Evolutionary conservation across 2,113 vertebrate species (phyloP).

Genomic region (Limanda limanda): DNA sequence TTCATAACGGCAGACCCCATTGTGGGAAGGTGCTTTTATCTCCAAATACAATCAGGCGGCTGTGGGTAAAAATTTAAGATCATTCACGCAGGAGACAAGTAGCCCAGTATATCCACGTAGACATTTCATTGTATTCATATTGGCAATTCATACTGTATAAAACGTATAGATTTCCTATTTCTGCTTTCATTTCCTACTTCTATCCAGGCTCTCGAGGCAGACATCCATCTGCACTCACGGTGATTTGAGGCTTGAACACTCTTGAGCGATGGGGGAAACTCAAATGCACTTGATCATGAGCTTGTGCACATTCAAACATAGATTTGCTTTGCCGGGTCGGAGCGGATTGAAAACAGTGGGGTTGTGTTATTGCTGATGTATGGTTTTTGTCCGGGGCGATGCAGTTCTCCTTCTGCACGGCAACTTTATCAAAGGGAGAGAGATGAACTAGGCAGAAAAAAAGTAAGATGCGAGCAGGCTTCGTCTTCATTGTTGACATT

Average conservation of each 20-base stretch:
- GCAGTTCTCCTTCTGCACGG: slow-evolving; percentile 51
- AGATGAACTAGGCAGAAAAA: slow-evolving; percentile 56
- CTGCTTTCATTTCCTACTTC: slow-evolving; percentile 63
- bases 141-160: slow-evolving; percentile 57
- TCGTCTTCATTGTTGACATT: slow-evolving; percentile 80
- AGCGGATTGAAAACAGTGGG: slow-evolving; percentile 66
- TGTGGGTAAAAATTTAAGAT: slow-evolving; percentile 61
- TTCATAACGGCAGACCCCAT: slow-evolving; percentile 52
- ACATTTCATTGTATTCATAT: slow-evolving; percentile 34
- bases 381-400: slow-evolving; percentile 62
- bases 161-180: slow-evolving; percentile 69
- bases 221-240: slow-evolving; percentile 53
- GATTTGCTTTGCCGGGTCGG: slow-evolving; percentile 47
- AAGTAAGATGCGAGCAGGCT: slow-evolving; percentile 67
- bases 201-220: slow-evolving; percentile 59
- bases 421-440: slow-evolving; percentile 67
- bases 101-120: slow-evolving; percentile 22
- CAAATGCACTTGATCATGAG: slow-evolving; percentile 6
- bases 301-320: slow-evolving; percentile 26
- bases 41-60: slow-evolving; percentile 59
- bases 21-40: slow-evolving; percentile 69
- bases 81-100: slow-evolving; percentile 58
- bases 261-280: slow-evolving; percentile 49
- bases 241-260: slow-evolving; percentile 47
- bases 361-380: slow-evolving; percentile 77